Evolutionary conservation across 2,113 vertebrate species (phyloP).

Genomic region (Ceyx margarethae): DNA sequence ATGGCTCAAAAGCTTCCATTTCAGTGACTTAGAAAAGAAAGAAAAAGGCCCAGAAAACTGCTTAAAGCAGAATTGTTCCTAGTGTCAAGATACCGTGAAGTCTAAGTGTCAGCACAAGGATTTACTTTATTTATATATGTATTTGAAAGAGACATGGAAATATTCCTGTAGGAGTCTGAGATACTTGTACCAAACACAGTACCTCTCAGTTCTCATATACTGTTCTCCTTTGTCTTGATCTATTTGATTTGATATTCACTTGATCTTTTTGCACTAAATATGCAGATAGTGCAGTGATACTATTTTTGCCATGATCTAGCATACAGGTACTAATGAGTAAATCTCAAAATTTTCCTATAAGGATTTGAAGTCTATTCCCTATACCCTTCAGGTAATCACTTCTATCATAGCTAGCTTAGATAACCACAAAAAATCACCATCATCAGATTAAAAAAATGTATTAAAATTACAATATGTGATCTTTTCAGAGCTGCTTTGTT

Average conservation of each 20-base stretch:
- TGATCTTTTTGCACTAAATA: neutral
- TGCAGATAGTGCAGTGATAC: neutral
- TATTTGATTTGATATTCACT: neutral
- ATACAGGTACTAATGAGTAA: neutral
- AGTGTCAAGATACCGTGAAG: neutral
- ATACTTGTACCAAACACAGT: neutral
- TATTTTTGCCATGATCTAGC: neutral
- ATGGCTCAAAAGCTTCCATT: neutral
- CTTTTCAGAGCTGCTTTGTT: neutral
- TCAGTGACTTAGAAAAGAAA: neutral
- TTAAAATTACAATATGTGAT: neutral
- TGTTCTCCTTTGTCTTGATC: neutral
- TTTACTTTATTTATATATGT: neutral
- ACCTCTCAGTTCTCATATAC: neutral
- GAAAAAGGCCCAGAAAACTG: neutral
- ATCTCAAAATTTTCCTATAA: neutral
- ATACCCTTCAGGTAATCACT: neutral
- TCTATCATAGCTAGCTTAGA: neutral
- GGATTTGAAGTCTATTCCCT: neutral
- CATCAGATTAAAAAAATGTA: neutral
- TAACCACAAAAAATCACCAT: neutral
- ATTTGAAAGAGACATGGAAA: neutral
- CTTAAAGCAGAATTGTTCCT: neutral
- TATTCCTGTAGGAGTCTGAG: fast-evolving
- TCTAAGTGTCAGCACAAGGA: neutral